phyloP scores from a whole-genome alignment of 2,113 vertebrate genomes.

The Strigops habroptila region DNA sequence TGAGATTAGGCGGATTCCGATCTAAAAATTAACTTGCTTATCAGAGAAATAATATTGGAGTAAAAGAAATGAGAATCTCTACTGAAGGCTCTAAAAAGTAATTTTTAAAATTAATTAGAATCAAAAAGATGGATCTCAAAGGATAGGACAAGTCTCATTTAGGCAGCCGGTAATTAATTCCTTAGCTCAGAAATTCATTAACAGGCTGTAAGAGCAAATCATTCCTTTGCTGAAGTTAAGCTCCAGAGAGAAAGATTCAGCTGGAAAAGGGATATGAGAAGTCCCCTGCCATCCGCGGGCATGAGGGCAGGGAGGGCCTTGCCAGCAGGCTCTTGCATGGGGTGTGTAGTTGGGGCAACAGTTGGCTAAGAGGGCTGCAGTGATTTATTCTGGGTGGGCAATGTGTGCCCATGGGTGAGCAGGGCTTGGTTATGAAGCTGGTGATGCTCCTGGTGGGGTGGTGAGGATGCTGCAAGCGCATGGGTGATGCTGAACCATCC shows the following conservation, averaged over 20 bases:
- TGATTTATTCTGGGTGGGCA: not conserved
- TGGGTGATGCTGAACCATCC: not conserved
- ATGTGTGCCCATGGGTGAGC: rapidly evolving
- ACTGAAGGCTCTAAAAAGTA: constrained; percentile 60
- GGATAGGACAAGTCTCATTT: constrained; percentile 72
- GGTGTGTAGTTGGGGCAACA: rapidly evolving
- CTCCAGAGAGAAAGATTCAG: constrained; percentile 17
- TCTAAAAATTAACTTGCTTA: constrained; percentile 68
- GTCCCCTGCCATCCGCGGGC: not conserved
- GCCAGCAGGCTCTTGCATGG: not conserved
- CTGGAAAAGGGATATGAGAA: not conserved
- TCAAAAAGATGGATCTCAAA: constrained; percentile 77
- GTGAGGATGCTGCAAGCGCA: not conserved
- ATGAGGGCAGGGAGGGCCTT: not conserved
- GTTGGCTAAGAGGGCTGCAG: rapidly evolving
- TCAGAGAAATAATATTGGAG: constrained; percentile 72
- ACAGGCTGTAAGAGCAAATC: constrained; percentile 57
- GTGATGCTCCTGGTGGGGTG: not conserved
- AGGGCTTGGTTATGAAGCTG: not conserved
- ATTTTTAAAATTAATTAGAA: constrained; percentile 80
- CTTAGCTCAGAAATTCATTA: constrained; percentile 65
- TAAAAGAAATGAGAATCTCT: constrained; percentile 69
- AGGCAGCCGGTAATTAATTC: constrained; percentile 73
- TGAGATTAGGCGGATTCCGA: not conserved
- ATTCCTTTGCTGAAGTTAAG: constrained; percentile 24